A percentile compares a stretch with the other conserved stretches of the same genome.
These are phyloP conservation scores for Chlorodrepanis virens DNA, from an alignment of 2,113 vertebrate species.

Conservation along the genomic window DNA sequence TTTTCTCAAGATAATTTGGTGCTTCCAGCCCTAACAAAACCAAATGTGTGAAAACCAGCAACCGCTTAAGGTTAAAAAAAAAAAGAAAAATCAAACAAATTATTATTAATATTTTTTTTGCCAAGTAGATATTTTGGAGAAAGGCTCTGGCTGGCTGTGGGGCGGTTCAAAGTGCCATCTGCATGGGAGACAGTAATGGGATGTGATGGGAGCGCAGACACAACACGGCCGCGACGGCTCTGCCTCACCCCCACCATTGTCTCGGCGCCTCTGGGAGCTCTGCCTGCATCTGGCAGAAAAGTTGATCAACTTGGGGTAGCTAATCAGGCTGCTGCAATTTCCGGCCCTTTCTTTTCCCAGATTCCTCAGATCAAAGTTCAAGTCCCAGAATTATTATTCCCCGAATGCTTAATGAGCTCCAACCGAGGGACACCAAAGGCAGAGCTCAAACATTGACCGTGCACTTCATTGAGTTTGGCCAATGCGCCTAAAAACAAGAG, in stretches of 20 bases:
- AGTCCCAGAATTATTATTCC: conserved; percentile 66
- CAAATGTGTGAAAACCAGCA: neutral
- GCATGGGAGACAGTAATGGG: conserved; percentile 7
- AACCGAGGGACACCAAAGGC: conserved; percentile 63
- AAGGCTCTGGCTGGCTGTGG: neutral
- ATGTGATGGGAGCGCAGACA: conserved; percentile 23
- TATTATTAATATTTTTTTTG: neutral
- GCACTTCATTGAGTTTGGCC: conserved; percentile 63
- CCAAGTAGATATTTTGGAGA: neutral
- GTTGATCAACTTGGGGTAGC: conserved; percentile 69
- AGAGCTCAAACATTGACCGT: conserved; percentile 50
- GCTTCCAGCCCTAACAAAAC: neutral
- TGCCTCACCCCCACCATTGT: neutral
- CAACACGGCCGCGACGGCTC: neutral
- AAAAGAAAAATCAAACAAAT: neutral
- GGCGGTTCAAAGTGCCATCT: neutral
- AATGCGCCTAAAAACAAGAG: conserved; percentile 37
- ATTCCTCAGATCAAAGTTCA: conserved; percentile 72
- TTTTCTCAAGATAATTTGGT: neutral
- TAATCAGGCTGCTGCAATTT: conserved; percentile 70
- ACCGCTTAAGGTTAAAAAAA: neutral
- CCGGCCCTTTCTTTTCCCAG: conserved; percentile 70
- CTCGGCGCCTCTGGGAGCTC: conserved; percentile 24
- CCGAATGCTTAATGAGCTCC: conserved; percentile 69
- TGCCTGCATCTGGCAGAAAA: conserved; percentile 63